Evolutionary conservation across 1,140 invertebrate species (phyloP).

Genomic region (Chironomus striatipennis): DNA sequence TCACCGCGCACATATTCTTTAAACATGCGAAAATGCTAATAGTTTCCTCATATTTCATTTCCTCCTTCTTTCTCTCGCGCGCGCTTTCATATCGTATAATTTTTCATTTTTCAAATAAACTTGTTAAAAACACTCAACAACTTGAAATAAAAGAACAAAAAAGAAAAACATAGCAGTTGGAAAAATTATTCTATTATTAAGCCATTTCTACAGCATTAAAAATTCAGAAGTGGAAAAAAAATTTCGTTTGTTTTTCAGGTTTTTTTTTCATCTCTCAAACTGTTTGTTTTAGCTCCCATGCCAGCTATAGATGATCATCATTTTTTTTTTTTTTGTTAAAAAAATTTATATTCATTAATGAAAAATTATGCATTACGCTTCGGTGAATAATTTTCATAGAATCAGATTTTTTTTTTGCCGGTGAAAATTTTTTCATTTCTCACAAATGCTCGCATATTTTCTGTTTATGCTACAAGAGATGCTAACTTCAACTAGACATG

Average conservation of each 20-base stretch:
- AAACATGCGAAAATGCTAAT: slow-evolving; percentile 1
- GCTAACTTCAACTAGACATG: too few species aligned
- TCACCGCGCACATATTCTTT: too few species aligned
- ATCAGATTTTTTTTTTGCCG: neutral
- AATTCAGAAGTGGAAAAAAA: neutral
- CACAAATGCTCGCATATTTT: neutral
- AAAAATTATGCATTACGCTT: slow-evolving; percentile 3
- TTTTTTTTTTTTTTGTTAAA: neutral
- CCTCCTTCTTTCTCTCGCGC: neutral
- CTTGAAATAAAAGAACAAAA: neutral
- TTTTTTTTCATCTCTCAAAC: neutral
- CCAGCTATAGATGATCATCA: neutral
- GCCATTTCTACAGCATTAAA: neutral
- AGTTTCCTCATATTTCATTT: neutral
- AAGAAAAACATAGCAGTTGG: neutral
- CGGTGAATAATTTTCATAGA: slow-evolving; percentile 6
- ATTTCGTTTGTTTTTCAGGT: too few species aligned
- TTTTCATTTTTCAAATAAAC: neutral
- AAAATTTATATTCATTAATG: neutral
- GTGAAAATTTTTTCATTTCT: neutral
- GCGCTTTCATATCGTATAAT: neutral
- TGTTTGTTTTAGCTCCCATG: neutral
- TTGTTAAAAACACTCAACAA: neutral
- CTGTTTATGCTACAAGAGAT: too few species aligned
- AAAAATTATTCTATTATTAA: slow-evolving; percentile 10